phyloP scores from a whole-genome alignment of 1,140 invertebrate species.

The Musca vetustissima region DNA sequence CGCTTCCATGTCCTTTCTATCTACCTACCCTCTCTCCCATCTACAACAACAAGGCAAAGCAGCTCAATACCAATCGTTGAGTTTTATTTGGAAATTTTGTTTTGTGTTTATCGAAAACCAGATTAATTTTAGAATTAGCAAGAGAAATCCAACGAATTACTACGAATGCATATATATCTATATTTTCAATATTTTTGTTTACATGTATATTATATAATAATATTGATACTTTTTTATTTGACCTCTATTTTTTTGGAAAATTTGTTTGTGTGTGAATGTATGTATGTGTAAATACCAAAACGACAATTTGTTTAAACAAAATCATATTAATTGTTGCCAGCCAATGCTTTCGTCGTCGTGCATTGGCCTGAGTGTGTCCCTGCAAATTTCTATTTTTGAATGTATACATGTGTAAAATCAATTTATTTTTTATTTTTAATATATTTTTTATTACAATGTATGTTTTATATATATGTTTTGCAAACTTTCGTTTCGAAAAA shows the following conservation, averaged over 20 bases:
- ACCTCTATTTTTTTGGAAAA: neutral
- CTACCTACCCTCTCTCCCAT: neutral
- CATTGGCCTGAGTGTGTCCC: too few relatives aligned
- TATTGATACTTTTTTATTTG: slow-evolving; percentile 9
- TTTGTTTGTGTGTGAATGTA: neutral
- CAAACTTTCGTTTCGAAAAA: too few relatives aligned
- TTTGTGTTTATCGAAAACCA: slow-evolving; percentile 6
- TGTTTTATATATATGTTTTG: too few relatives aligned
- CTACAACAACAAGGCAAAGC: neutral
- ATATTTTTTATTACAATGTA: too few relatives aligned
- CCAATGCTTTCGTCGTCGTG: too few relatives aligned
- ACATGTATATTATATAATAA: slow-evolving; percentile 1
- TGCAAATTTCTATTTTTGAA: too few relatives aligned
- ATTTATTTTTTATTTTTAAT: too few relatives aligned
- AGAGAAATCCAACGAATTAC: too few relatives aligned
- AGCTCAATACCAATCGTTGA: neutral
- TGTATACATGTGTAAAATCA: too few relatives aligned
- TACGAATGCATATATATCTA: neutral
- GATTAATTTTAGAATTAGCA: neutral
- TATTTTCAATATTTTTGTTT: neutral
- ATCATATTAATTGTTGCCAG: too few relatives aligned
- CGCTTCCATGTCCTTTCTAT: neutral
- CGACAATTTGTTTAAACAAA: too few relatives aligned
- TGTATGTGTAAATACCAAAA: neutral
- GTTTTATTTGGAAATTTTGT: slow-evolving; percentile 3